Evolutionary conservation across 2,113 vertebrate species (phyloP).

Genomic region (Meles meles): DNA sequence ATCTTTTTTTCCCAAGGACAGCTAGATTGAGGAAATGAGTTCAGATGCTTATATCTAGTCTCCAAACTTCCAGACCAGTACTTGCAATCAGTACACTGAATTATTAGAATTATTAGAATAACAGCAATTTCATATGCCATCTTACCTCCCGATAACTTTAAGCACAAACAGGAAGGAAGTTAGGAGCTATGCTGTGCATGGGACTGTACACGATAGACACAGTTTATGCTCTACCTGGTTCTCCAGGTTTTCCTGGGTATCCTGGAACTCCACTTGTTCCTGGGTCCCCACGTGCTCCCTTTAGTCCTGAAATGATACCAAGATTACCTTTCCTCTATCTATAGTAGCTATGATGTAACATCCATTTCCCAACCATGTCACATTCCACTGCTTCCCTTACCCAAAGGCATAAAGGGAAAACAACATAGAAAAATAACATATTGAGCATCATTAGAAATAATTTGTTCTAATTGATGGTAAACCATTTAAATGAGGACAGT

Average conservation of each 20-base stretch:
- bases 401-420: neutral
- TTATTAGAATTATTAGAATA: neutral
- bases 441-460: neutral
- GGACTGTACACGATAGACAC: accelerated
- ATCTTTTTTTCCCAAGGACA: neutral
- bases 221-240: slow-evolving; percentile 83
- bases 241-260: slow-evolving; percentile 91
- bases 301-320: slow-evolving; percentile 85
- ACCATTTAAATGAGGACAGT: neutral
- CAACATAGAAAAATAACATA: neutral
- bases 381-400: neutral
- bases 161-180: neutral
- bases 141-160: neutral
- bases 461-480: neutral
- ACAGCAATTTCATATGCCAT: neutral
- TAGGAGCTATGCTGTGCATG: accelerated
- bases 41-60: neutral
- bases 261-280: slow-evolving; percentile 87
- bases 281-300: slow-evolving; percentile 90
- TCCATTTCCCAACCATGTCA: neutral
- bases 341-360: neutral
- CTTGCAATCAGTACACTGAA: neutral
- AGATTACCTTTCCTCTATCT: neutral
- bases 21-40: neutral
- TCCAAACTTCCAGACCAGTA: neutral